Evolutionary conservation across 2,888 invertebrate species (phyloP).

Genomic region (Galeruca laticollis): DNA sequence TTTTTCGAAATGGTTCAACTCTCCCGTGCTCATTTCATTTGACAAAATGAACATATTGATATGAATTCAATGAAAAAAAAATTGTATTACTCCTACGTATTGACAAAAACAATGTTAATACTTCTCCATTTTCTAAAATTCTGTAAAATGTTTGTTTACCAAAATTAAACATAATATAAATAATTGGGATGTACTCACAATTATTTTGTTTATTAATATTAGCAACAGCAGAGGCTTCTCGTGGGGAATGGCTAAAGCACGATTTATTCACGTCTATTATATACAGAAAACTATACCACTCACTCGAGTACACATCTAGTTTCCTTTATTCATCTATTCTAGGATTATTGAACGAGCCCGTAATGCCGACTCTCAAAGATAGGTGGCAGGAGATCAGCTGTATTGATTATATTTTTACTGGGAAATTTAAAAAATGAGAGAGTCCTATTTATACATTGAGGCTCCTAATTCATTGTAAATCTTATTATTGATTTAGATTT

Average conservation of each 20-base stretch:
- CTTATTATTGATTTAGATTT: too few species aligned
- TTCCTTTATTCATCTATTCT: constrained; percentile 40
- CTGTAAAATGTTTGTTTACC: too few species aligned
- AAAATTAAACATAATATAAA: too few species aligned
- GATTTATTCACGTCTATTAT: neutral
- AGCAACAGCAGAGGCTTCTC: constrained; percentile 1
- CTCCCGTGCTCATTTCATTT: too few species aligned
- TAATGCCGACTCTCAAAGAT: constrained; percentile 26
- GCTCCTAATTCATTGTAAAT: too few species aligned
- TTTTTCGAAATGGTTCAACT: too few species aligned
- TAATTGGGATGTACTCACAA: too few species aligned
- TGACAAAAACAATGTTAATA: too few species aligned
- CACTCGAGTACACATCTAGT: neutral
- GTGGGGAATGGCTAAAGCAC: neutral
- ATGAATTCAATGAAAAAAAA: too few species aligned
- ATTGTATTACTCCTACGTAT: too few species aligned
- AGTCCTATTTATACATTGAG: neutral
- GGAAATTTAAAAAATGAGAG: constrained; percentile 18
- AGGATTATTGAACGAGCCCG: constrained; percentile 34
- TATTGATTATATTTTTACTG: constrained; percentile 54
- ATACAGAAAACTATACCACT: constrained; percentile 19
- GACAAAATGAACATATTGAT: too few species aligned
- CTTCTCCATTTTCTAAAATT: too few species aligned
- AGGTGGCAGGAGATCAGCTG: constrained; percentile 44
- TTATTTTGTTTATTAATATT: neutral